Conservation (phyloP, 2,888 invertebrate genomes). For the Callosobruchus maculatus region DNA sequence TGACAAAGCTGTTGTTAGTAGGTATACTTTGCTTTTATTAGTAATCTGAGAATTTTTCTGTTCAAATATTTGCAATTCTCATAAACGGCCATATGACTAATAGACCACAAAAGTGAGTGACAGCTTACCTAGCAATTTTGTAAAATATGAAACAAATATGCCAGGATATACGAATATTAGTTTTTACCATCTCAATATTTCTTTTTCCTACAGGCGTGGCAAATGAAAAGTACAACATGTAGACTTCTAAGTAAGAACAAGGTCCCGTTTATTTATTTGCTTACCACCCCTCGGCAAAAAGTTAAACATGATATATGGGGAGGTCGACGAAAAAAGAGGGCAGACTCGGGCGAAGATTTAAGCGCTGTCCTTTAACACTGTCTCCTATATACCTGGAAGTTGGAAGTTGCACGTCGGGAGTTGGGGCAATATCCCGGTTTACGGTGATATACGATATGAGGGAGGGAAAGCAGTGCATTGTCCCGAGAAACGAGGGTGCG, state of each 20-base stretch:
- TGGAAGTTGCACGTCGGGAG: background rate
- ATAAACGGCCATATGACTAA: too few species aligned
- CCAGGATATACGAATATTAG: too few species aligned
- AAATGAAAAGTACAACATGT: background rate
- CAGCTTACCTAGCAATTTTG: too few species aligned
- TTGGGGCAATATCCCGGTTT: background rate
- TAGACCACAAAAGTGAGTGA: too few species aligned
- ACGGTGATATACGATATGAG: background rate
- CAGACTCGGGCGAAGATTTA: conserved; percentile 18
- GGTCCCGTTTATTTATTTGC: background rate
- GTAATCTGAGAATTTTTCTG: too few species aligned
- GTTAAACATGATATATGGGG: background rate
- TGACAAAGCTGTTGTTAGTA: too few species aligned
- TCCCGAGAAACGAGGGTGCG: background rate
- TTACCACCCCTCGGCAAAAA: background rate
- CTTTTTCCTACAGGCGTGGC: too few species aligned
- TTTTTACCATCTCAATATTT: too few species aligned
- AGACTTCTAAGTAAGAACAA: background rate
- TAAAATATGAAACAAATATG: too few species aligned
- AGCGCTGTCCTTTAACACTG: conserved; percentile 13
- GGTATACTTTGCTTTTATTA: too few species aligned
- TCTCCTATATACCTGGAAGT: background rate
- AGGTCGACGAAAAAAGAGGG: background rate
- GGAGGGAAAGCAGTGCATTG: background rate
- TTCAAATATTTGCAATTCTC: too few species aligned